Conservation (phyloP, 37 sponge, comb jelly and placozoan species). For the Axinella damicornis region DNA sequence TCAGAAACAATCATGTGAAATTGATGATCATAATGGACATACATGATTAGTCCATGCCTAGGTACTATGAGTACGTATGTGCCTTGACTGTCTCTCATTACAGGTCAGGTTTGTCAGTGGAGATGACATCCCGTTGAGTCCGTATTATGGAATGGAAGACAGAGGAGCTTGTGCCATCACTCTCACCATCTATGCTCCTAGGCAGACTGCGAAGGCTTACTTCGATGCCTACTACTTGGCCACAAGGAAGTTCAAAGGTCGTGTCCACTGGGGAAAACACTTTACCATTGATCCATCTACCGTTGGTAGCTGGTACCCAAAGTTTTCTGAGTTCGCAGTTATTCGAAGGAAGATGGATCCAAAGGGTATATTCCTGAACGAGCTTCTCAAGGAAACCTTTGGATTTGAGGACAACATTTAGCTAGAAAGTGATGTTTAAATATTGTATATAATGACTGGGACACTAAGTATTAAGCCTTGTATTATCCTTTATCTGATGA, state of each 20-base stretch:
- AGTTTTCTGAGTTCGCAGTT: conserved; percentile 13
- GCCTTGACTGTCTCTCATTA: neutral
- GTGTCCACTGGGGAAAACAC: conserved; percentile 66
- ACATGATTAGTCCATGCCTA: too few species aligned
- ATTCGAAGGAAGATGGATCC: conserved; percentile 39
- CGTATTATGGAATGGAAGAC: neutral
- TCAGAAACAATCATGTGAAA: too few species aligned
- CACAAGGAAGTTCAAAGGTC: conserved; percentile 24
- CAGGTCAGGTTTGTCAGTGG: conserved; percentile 62
- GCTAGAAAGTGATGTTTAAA: too few species aligned
- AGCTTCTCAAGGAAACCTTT: conserved; percentile 23
- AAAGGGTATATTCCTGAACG: conserved; percentile 52
- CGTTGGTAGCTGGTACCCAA: conserved; percentile 24
- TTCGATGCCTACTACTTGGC: conserved; percentile 47
- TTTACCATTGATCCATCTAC: conserved; percentile 11
- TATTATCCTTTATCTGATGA: too few species aligned
- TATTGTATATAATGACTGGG: too few species aligned
- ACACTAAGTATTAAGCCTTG: too few species aligned
- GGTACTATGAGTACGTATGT: too few species aligned
- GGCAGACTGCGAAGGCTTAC: conserved; percentile 16
- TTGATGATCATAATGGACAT: too few species aligned
- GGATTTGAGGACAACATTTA: conserved; percentile 3
- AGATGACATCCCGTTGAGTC: conserved; percentile 60
- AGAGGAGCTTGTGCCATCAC: conserved; percentile 61
- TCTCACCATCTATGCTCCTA: conserved; percentile 57